Percentiles rank a stretch among this genome's conserved stretches.
Evolutionary conservation across 92 coral and sea anemone genomes (phyloP).

Genomic region (Plumapathes pennacea): DNA sequence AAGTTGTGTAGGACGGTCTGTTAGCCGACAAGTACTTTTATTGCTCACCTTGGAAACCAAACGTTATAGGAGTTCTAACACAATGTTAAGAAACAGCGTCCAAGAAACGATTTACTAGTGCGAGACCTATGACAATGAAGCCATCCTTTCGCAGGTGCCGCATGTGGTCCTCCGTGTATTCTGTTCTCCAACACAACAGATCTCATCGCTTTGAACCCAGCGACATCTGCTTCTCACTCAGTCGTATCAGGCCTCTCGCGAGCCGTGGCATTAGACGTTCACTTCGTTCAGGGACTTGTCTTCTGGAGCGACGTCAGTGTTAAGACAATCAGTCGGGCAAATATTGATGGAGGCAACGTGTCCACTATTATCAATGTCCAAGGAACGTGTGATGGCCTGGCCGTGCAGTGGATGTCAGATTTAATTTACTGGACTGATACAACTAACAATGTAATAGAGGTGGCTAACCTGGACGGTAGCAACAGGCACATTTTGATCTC

Average conservation of each 20-base stretch:
- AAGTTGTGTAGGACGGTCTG: no score
- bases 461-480: slow-evolving; percentile 57
- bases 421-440: slow-evolving; percentile 77
- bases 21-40: no score
- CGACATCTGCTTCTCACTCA: slow-evolving; percentile 5
- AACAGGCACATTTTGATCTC: slow-evolving; percentile 46
- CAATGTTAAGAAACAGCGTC: no score
- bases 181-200: slow-evolving; percentile 33
- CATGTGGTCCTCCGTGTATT: slow-evolving; percentile 35
- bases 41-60: no score
- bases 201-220: slow-evolving; percentile 14
- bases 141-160: no score
- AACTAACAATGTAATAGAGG: slow-evolving; percentile 45
- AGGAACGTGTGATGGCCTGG: slow-evolving; percentile 73
- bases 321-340: slow-evolving; percentile 37
- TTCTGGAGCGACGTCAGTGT: slow-evolving; percentile 71
- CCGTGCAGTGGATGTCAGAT: slow-evolving; percentile 71
- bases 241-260: slow-evolving; percentile 33
- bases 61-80: no score
- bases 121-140: no score
- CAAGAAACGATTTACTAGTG: no score
- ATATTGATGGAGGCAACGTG: slow-evolving; percentile 11
- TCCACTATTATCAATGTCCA: slow-evolving; percentile 2
- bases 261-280: slow-evolving; percentile 63
- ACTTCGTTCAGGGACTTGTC: slow-evolving; percentile 41